These are phyloP conservation scores for Cavia aperea DNA, from an alignment of 2,113 vertebrate species.

Conservation along the genomic window DNA sequence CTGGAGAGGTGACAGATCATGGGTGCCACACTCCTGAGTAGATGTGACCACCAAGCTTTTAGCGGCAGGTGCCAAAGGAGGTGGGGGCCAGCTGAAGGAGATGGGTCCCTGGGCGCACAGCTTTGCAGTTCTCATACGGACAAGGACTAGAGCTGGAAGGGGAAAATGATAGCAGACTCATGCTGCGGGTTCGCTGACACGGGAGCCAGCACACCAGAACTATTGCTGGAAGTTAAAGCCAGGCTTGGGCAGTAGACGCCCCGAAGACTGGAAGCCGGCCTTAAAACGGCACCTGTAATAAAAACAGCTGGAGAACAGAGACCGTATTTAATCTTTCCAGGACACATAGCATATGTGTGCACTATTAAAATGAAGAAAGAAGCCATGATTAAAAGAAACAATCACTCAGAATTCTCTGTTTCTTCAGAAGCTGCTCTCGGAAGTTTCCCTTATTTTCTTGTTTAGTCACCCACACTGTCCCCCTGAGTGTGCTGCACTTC, in stretches of 20 bases:
- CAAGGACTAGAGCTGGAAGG: background rate
- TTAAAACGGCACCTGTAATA: background rate
- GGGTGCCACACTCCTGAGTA: background rate
- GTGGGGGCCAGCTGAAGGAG: background rate
- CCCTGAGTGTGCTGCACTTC: background rate
- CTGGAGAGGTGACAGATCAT: background rate
- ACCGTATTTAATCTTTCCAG: background rate
- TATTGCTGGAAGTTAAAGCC: background rate
- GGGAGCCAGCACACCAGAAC: background rate
- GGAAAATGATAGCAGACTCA: background rate
- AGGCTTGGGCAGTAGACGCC: background rate
- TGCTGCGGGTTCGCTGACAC: background rate
- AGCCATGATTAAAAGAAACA: background rate
- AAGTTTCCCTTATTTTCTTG: background rate
- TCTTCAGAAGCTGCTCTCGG: background rate
- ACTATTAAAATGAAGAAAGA: background rate
- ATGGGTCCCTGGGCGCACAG: too few species aligned
- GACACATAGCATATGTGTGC: background rate
- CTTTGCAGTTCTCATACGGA: background rate
- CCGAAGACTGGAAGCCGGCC: background rate
- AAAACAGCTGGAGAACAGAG: background rate
- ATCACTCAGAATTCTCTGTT: background rate
- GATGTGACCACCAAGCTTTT: rapidly evolving
- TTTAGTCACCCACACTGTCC: background rate
- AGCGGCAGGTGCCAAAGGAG: background rate